These are phyloP conservation scores for Nibea coibor DNA, from an alignment of 2,113 vertebrate genomes.

Conservation along the genomic window DNA sequence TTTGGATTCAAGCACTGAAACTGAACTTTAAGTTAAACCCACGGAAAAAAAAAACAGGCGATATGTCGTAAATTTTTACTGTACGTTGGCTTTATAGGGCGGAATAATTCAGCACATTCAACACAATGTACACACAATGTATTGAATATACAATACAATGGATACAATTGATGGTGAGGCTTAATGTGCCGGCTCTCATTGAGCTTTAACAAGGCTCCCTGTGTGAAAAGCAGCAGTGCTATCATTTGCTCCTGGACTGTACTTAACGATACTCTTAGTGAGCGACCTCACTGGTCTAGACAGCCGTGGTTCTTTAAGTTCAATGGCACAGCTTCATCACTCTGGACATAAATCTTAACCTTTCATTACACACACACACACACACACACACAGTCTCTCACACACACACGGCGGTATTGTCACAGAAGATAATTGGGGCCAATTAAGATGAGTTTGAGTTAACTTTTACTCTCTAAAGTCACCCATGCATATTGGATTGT, in stretches of 20 bases:
- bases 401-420: slow-evolving; percentile 24
- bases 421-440: slow-evolving; percentile 73
- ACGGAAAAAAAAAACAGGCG: too few species aligned
- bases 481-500: slow-evolving; percentile 45
- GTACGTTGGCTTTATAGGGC: neutral
- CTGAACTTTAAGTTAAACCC: too few species aligned
- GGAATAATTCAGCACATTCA: neutral
- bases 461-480: slow-evolving; percentile 63
- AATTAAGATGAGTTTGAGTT: slow-evolving; percentile 67
- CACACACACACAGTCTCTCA: neutral
- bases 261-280: slow-evolving; percentile 3
- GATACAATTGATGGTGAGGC: neutral
- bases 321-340: slow-evolving; percentile 62
- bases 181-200: slow-evolving; percentile 6
- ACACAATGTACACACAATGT: too few species aligned
- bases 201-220: slow-evolving; percentile 19
- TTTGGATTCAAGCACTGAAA: too few species aligned
- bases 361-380: slow-evolving; percentile 60
- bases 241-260: slow-evolving; percentile 14
- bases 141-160: neutral
- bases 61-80: neutral
- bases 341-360: slow-evolving; percentile 71
- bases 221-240: slow-evolving; percentile 26
- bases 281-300: slow-evolving; percentile 29
- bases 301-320: slow-evolving; percentile 37